Conservation (phyloP, 2,888 invertebrate species). For the Lithophane leautieri region DNA sequence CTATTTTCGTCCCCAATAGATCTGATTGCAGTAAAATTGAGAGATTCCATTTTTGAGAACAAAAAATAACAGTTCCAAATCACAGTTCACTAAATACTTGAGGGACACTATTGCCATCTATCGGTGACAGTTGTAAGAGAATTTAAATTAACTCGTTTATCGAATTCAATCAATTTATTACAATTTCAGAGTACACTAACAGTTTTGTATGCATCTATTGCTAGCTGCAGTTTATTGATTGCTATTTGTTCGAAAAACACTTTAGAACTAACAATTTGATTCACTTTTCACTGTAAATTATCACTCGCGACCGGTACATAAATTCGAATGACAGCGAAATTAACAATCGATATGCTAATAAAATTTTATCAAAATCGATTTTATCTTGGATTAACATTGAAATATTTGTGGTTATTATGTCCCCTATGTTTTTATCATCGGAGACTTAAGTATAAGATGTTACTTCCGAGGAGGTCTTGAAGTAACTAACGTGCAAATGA, state of each 20-base stretch:
- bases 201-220: neutral
- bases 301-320: constrained; percentile 40
- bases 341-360: constrained; percentile 38
- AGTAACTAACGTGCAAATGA: constrained; percentile 34
- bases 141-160: neutral
- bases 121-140: neutral
- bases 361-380: constrained; percentile 50
- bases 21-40: constrained; percentile 17
- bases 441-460: constrained; percentile 17
- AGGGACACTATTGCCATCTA: constrained; percentile 34
- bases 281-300: constrained; percentile 21
- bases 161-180: neutral
- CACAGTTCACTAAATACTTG: constrained; percentile 20
- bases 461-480: constrained; percentile 18
- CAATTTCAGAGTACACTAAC: neutral
- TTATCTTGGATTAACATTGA: constrained; percentile 58
- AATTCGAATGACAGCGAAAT: constrained; percentile 41
- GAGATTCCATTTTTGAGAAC: constrained; percentile 67
- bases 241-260: constrained; percentile 1
- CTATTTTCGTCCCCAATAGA: neutral
- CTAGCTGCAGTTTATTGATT: neutral
- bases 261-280: neutral
- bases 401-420: constrained; percentile 49
- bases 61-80: constrained; percentile 27
- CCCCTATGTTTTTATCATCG: constrained; percentile 35